Evolutionary conservation across 2,888 invertebrate genomes (phyloP), one percentile per base, ranked within the genome.

Genomic region (Zaprionus lineosus): DNA sequence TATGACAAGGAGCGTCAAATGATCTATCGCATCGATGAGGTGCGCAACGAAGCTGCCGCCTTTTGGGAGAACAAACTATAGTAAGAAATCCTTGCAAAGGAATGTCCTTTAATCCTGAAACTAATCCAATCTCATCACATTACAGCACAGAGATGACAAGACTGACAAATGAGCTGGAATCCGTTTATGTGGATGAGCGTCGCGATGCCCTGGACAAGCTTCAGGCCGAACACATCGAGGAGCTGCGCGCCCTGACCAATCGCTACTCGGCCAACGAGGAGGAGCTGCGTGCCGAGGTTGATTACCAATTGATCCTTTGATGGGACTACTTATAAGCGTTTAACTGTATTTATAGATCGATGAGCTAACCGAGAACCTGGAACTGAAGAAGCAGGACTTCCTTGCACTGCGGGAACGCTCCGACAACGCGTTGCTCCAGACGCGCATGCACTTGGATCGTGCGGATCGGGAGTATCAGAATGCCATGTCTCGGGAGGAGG

Each of bases 1-100:
- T 88, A 88, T 68, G 91, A 90, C 74, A 91, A 91, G 81, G 91
- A 92, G 68, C 88, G 90, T 53, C 86, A 89, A 82, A 88, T 89
- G 84, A 86, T 89, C 65, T 88, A 89, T 68, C 88, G 87, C 66
- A 88, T 92, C 67, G 91, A 91, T 72, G 91, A 91, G 74, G 91
- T 91, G 84, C 90, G 91, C 65, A 90, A 91, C 61, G 91, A 92
- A 86, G 91, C 92, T 67, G 92, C 92, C 58, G 90, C 91, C 72
- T 91, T 93, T 90, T 93, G 93, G 93, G 93, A 93, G 86, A 92
- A 92, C 68, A 91, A 92, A 88, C 87, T 93, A 77, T 86, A 90
- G 89, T 89, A 84, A 87, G 86, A 72, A 3, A 3, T 24, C n/a
- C n/a, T n/a, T n/a, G n/a, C n/a, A n/a, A n/a, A n/a, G n/a, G n/a